A percentile compares a stretch with the other conserved stretches of the same genome.
phyloP scores from a whole-genome alignment of 2,113 vertebrate species.

The Tragelaphus strepsiceros region DNA sequence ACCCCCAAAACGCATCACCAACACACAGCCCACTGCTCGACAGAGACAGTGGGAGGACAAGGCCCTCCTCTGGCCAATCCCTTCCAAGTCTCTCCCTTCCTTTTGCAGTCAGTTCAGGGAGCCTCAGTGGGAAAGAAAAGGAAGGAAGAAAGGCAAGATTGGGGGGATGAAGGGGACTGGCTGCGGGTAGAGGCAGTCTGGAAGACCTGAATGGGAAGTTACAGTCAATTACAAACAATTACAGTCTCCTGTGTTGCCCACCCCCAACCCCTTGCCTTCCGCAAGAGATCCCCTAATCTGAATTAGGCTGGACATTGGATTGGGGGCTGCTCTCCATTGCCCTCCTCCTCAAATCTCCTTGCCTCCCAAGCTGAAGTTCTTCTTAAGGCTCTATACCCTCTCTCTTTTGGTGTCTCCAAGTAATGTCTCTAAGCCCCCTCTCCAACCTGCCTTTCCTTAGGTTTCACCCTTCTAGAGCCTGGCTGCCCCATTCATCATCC shows the following conservation, averaged over 20 bases:
- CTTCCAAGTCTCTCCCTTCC: neutral
- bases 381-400: neutral
- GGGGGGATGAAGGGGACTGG: neutral
- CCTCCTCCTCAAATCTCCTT: neutral
- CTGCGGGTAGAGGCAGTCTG: neutral
- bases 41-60: neutral
- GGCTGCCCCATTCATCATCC: neutral
- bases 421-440: neutral
- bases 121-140: neutral
- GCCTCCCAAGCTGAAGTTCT: neutral
- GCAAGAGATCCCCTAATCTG: neutral
- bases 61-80: neutral
- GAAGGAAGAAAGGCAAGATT: neutral
- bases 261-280: neutral
- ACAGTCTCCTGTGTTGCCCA: neutral
- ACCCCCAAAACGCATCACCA: neutral
- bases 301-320: neutral
- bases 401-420: neutral
- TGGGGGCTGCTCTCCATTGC: neutral
- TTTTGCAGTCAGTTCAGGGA: neutral
- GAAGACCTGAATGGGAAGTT: neutral
- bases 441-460: neutral
- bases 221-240: neutral
- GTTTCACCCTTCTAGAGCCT: neutral
- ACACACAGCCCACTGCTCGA: neutral